Evolutionary conservation across 1,140 invertebrate species (phyloP).

Genomic region (Ceratoteleas bidentatus): DNA sequence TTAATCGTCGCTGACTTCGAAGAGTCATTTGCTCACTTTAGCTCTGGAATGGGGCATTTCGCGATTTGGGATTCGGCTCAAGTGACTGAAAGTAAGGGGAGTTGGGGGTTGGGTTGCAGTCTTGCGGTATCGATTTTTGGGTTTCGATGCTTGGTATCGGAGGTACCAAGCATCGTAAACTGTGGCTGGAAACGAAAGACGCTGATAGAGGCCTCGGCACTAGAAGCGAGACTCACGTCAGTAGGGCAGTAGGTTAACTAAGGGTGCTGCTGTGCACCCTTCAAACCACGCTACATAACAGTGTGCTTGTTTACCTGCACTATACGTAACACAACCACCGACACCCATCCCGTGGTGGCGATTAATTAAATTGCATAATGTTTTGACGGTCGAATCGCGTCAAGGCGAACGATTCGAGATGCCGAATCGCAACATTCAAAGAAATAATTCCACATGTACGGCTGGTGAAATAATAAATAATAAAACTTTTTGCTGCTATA

Average conservation of each 20-base stretch:
- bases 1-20: not conserved
- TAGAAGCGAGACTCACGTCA: constrained; percentile 72
- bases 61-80: not conserved
- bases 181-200: constrained; percentile 34
- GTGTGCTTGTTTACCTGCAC: constrained; percentile 59
- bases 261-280: constrained; percentile 73
- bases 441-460: too few relatives aligned
- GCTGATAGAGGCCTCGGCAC: constrained; percentile 58
- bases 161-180: too few relatives aligned
- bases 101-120: not conserved
- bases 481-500: too few relatives aligned
- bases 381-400: constrained; percentile 7
- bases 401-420: not conserved
- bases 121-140: too few relatives aligned
- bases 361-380: constrained; percentile 53
- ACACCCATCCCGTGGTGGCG: constrained; percentile 18
- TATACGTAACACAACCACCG: constrained; percentile 32
- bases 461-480: too few relatives aligned
- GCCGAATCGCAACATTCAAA: constrained; percentile 1
- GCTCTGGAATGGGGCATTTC: not conserved
- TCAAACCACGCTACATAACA: constrained; percentile 63
- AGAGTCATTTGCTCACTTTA: not conserved
- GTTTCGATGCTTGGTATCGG: not conserved
- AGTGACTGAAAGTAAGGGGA: not conserved
- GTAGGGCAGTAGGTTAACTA: constrained; percentile 81